These are phyloP conservation scores for Maniola jurtina DNA, from an alignment of 1,140 invertebrate genomes.

Conservation along the genomic window DNA sequence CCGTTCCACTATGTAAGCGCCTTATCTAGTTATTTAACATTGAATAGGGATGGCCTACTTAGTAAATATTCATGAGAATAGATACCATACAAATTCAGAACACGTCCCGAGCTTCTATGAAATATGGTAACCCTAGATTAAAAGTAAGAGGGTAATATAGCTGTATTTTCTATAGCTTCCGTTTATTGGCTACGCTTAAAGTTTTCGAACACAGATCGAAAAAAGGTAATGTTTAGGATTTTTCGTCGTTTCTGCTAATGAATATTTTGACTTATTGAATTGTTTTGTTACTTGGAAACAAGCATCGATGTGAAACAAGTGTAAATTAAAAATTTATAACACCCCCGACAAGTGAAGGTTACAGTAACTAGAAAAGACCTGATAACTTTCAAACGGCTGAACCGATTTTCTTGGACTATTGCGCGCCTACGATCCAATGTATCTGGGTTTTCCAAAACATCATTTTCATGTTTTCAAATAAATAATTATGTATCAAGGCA, in stretches of 20 bases:
- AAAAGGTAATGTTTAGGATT: constrained; percentile 1
- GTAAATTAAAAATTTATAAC: too few relatives aligned
- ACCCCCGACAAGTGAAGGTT: too few relatives aligned
- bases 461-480: too few relatives aligned
- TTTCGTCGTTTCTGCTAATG: not conserved
- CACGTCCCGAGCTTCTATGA: not conserved
- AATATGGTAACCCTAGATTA: constrained; percentile 19
- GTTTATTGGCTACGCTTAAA: constrained; percentile 28
- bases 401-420: too few relatives aligned
- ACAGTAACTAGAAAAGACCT: too few relatives aligned
- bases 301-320: too few relatives aligned
- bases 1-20: not conserved
- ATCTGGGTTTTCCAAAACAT: too few relatives aligned
- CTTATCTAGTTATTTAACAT: not conserved
- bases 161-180: constrained; percentile 24
- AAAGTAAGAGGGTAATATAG: constrained; percentile 18
- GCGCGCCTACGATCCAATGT: too few relatives aligned
- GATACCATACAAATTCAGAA: not conserved
- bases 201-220: constrained; percentile 5
- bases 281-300: too few relatives aligned
- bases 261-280: not conserved
- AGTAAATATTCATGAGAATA: not conserved
- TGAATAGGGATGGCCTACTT: not conserved
- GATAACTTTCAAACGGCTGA: too few relatives aligned
- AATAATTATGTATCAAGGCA: too few relatives aligned